Base-by-base conservation (phyloP, 53 echinoderm and acorn worm species). In the Patiria pectinifera region DNA sequence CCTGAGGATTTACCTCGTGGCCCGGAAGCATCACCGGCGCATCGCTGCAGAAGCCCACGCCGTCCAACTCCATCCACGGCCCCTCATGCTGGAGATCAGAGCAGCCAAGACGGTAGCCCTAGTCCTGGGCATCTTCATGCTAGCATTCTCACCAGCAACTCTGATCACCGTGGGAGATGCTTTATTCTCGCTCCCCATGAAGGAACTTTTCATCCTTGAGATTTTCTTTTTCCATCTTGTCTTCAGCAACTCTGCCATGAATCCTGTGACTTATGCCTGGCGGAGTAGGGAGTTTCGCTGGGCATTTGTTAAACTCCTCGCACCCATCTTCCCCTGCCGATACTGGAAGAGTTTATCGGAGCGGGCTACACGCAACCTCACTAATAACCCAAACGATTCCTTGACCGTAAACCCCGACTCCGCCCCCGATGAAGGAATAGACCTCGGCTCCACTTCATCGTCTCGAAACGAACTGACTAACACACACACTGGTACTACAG, bases 141-240 rank as follows among this genome's bases (percentile, higher is more conserved):
- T 96, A 76, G 96, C 92, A 3, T 94, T 90, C 92, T 75, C 66
- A 5, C 96, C 96, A 19, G 96, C 96, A 18, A 92, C 94, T 59
- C 43, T 92, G 6, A 86, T 96, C 35, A 86, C 92, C 47, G 62
- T 91, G 48, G 90, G 83, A 75, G 96, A 94, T 75, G 66, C 92
- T 46, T 25, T 96, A 59, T 78, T 96, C 48, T 22, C 49, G 3
- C 14, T 85, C 18, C 59, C 86, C 10, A 25, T 72, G 69, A 91
- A 91, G 45, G 94, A 94, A 45, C 85, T 94, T 23, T 91, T 84
- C 62, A 4, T 94, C 61, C 89, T 92, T 46, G 92, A 94, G 45
- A 80, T 94, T 2, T 69, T 89, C 59, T 96, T 92, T 10, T 96
- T 92, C 83, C 92, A 96, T 69, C 92, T 96, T 10, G 91, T 94